phyloP scores from a whole-genome alignment of 1,140 invertebrate genomes.

The Eurytemora carolleeae region DNA sequence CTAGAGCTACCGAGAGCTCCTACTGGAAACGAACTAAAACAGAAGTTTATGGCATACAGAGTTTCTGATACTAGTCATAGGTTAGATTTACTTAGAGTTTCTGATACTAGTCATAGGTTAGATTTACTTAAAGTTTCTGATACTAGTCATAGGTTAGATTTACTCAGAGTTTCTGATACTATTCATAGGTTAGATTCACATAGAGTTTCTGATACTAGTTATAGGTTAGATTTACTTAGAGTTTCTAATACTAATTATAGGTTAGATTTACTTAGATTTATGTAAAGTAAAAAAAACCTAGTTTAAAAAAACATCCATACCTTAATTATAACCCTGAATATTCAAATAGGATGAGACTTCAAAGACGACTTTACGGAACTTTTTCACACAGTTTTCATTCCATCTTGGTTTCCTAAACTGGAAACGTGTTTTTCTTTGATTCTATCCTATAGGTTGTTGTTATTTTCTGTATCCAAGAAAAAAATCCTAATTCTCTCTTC shows the following conservation, averaged over 20 bases:
- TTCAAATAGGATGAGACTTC: no score
- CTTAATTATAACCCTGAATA: no score
- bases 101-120: conserved; percentile 6
- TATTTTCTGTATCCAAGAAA: no score
- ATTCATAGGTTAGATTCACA: conserved; percentile 4
- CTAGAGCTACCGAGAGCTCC: conserved; percentile 3
- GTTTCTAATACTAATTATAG: background rate
- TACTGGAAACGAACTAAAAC: conserved; percentile 2
- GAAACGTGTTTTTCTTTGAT: no score
- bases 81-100: background rate
- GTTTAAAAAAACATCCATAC: no score
- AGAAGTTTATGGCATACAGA: conserved; percentile 4
- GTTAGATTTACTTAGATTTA: background rate
- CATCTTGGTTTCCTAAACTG: no score
- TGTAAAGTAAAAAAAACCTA: background rate
- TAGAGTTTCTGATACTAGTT: background rate
- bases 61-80: background rate
- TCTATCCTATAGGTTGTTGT: no score
- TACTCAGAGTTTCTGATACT: background rate
- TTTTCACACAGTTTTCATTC: no score
- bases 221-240: background rate
- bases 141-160: background rate
- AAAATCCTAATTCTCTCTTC: no score
- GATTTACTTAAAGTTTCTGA: background rate
- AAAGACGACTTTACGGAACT: no score